Percentiles rank a stretch among this genome's conserved stretches.
These are phyloP conservation scores for Athene cunicularia DNA, from an alignment of 2,113 vertebrate species.

Conservation along the genomic window DNA sequence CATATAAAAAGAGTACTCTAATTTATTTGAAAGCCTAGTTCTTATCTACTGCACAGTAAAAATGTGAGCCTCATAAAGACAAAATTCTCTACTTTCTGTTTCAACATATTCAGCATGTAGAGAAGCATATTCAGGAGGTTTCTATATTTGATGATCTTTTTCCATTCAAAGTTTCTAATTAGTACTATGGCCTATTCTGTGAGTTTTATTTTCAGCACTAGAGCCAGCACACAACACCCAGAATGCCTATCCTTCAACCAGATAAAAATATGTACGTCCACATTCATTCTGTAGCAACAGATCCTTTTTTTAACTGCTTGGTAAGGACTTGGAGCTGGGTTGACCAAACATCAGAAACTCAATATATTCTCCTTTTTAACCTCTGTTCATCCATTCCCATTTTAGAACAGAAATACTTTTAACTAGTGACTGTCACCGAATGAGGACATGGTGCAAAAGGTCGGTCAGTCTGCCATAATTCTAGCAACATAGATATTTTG, in stretches of 20 bases:
- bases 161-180: conserved; percentile 65
- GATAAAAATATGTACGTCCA: conserved; percentile 9
- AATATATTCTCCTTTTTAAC: background rate
- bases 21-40: conserved; percentile 22
- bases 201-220: conserved; percentile 63
- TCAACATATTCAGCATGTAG: conserved; percentile 50
- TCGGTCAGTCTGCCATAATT: background rate
- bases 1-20: background rate
- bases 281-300: conserved; percentile 31
- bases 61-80: conserved; percentile 29
- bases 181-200: conserved; percentile 59
- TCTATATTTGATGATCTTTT: conserved; percentile 70
- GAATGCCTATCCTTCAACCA: conserved; percentile 2
- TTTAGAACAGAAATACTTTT: background rate
- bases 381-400: background rate
- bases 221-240: conserved; percentile 53
- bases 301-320: conserved; percentile 7
- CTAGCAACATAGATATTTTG: background rate
- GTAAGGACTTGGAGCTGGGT: background rate
- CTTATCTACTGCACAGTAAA: conserved; percentile 21
- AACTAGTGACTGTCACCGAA: background rate
- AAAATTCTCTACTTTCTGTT: conserved; percentile 33
- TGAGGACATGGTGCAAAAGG: background rate
- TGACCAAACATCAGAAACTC: background rate
- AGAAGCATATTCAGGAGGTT: conserved; percentile 56